Percentiles rank a stretch among this genome's conserved stretches.
phyloP scores from a whole-genome alignment of 2,113 vertebrate species.

The Chascanopsetta lugubris region DNA sequence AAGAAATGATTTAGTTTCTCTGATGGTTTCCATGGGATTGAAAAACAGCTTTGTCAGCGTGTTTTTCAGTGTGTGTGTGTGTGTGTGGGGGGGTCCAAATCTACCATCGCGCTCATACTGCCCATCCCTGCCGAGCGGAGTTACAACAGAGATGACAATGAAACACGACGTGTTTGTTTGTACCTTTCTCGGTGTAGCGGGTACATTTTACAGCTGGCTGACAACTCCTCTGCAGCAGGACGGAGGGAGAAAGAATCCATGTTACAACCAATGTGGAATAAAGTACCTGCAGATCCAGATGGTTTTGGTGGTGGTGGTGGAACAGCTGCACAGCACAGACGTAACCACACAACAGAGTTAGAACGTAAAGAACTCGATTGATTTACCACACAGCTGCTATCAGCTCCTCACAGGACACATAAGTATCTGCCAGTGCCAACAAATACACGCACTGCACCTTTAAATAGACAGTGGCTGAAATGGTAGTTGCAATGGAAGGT shows the following conservation, averaged over 20 bases:
- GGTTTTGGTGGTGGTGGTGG: too few species aligned
- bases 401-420: too few species aligned
- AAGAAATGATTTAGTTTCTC: too few species aligned
- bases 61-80: conserved; percentile 5
- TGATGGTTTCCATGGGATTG: too few species aligned
- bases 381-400: too few species aligned
- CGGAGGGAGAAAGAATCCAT: conserved; percentile 40
- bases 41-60: neutral
- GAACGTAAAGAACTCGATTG: neutral
- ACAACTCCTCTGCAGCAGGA: conserved; percentile 70
- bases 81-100: conserved; percentile 12
- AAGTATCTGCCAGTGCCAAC: too few species aligned
- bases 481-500: too few species aligned
- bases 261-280: conserved; percentile 38
- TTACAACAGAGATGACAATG: conserved; percentile 47
- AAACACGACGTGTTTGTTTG: conserved; percentile 1
- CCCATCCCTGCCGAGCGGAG: conserved; percentile 64
- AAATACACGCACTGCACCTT: too few species aligned
- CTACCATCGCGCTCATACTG: neutral
- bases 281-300: neutral
- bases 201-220: conserved; percentile 77
- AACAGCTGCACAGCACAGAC: neutral
- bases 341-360: neutral
- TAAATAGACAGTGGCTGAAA: too few species aligned
- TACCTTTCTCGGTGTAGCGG: conserved; percentile 80